Percentiles rank a stretch among this genome's conserved stretches.
phyloP scores from a whole-genome alignment of 2,113 vertebrate species.

The Petroica traversi region DNA sequence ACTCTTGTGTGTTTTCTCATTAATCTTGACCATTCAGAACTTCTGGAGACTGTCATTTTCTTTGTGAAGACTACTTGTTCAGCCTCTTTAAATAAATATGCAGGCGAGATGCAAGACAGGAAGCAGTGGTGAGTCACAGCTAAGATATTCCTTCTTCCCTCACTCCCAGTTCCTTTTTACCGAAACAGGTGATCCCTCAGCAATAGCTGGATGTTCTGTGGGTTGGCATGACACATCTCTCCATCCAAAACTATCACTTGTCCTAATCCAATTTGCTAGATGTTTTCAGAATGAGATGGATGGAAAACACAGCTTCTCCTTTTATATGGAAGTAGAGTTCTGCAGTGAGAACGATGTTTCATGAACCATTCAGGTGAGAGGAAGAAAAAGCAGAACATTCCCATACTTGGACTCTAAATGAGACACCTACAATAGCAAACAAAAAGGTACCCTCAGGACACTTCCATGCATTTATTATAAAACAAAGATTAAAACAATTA shows the following conservation, averaged over 20 bases:
- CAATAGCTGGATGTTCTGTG: background rate
- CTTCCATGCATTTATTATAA: conserved; percentile 72
- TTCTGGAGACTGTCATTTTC: background rate
- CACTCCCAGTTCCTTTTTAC: background rate
- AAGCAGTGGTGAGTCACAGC: background rate
- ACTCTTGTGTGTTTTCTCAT: background rate
- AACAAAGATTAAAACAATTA: conserved; percentile 79
- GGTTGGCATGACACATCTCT: background rate
- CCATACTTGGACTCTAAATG: conserved; percentile 48
- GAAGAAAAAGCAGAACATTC: conserved; percentile 45
- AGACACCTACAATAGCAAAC: conserved; percentile 69
- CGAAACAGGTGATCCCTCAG: background rate
- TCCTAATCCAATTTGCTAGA: conserved; percentile 1
- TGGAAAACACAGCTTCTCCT: background rate
- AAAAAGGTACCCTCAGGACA: conserved; percentile 53
- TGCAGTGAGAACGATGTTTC: background rate
- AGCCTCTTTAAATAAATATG: background rate
- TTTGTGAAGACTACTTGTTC: background rate
- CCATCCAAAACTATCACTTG: background rate
- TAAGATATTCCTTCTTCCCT: background rate
- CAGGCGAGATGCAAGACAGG: background rate
- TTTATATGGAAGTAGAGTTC: background rate
- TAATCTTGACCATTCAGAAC: background rate
- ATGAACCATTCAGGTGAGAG: conserved; percentile 36
- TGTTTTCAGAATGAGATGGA: background rate